A percentile compares a stretch with the other conserved stretches of the same genome.
These are phyloP conservation scores for Pterois miles DNA, from an alignment of 2,797 vertebrate genomes.

Conservation along the genomic window DNA sequence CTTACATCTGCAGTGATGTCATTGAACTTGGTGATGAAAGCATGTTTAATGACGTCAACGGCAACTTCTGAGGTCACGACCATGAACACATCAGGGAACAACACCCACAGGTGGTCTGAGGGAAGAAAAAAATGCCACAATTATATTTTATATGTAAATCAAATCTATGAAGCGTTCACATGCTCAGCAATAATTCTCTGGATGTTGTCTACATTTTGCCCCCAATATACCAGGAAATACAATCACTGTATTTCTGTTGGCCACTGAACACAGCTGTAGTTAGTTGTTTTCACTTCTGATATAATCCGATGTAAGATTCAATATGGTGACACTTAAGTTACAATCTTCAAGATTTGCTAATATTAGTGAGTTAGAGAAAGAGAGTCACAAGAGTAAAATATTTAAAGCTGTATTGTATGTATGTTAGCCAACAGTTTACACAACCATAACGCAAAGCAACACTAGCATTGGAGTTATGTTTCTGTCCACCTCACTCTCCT, in stretches of 20 bases:
- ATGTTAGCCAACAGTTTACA: neutral
- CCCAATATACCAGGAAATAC: neutral
- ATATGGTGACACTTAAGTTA: neutral
- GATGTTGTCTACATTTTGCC: neutral
- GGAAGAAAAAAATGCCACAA: neutral
- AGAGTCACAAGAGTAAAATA: too few relatives aligned
- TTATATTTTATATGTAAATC: neutral
- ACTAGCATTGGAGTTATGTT: neutral
- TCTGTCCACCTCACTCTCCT: neutral
- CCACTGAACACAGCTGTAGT: neutral
- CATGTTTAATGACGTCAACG: slow-evolving; percentile 96
- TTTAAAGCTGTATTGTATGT: neutral
- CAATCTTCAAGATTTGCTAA: neutral
- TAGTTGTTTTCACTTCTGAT: neutral
- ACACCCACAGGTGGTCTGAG: slow-evolving; percentile 95
- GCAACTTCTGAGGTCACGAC: slow-evolving; percentile 94
- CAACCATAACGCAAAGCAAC: neutral
- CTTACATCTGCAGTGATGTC: slow-evolving; percentile 98
- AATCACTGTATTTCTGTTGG: neutral
- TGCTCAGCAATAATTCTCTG: neutral
- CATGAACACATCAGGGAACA: slow-evolving; percentile 96
- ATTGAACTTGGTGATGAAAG: slow-evolving; percentile 99
- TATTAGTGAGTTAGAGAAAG: neutral
- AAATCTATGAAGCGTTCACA: neutral
- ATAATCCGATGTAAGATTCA: neutral